Evolutionary conservation across 2,113 vertebrate species (phyloP).

Genomic region (Cyprinus carpio): DNA sequence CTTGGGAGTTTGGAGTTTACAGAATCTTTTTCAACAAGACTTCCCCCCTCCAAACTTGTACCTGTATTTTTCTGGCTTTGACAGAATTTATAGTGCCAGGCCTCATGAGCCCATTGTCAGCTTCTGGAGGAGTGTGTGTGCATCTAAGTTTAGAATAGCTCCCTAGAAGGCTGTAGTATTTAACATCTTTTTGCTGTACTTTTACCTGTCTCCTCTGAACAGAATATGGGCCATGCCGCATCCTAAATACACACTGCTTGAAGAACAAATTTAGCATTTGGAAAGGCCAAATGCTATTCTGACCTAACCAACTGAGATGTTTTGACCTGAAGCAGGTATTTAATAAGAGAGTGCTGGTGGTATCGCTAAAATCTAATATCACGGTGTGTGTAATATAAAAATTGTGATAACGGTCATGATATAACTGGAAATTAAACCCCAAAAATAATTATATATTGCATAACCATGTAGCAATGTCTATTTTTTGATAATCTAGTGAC

Average conservation of each 20-base stretch:
- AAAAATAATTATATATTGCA: background rate
- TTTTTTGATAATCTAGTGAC: background rate
- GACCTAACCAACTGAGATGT: background rate
- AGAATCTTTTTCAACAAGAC: constrained; percentile 19
- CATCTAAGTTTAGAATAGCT: background rate
- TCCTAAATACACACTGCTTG: constrained; percentile 28
- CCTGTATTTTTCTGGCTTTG: constrained; percentile 37
- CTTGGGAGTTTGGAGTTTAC: constrained; percentile 23
- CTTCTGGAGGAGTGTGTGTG: background rate
- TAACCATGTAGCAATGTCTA: background rate
- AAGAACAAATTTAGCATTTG: constrained; percentile 16
- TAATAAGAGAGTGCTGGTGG: background rate
- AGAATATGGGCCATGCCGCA: constrained; percentile 32
- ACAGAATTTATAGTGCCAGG: constrained; percentile 44
- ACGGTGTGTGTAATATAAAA: background rate
- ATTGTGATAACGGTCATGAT: background rate
- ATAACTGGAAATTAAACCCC: background rate
- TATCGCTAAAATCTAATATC: background rate
- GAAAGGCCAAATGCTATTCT: constrained; percentile 15
- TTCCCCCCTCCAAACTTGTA: constrained; percentile 6
- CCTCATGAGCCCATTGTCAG: constrained; percentile 27
- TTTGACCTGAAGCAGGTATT: background rate
- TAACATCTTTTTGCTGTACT: constrained; percentile 32
- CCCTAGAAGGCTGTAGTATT: constrained; percentile 24
- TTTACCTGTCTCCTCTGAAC: constrained; percentile 27